Evolutionary conservation across 1,140 invertebrate species (phyloP).

Genomic region (Brachionus sp.): DNA sequence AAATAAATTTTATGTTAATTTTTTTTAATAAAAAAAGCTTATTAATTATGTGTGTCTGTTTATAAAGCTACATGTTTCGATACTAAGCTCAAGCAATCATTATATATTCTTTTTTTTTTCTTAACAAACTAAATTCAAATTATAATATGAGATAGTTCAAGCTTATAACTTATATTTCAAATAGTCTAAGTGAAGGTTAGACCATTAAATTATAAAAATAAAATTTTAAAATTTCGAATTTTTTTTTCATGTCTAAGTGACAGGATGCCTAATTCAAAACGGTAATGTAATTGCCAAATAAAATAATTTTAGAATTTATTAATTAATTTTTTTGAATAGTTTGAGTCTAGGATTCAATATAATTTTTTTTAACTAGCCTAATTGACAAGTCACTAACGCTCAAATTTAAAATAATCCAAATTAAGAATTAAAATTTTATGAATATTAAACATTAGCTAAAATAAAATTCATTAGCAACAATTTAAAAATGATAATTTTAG

Average conservation of each 20-base stretch:
- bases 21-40: background rate
- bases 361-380: background rate
- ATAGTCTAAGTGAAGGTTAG: background rate
- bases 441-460: background rate
- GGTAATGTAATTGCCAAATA: too few relatives aligned
- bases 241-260: too few relatives aligned
- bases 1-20: background rate
- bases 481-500: background rate
- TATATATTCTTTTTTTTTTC: background rate
- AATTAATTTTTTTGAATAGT: too few relatives aligned
- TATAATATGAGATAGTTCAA: background rate
- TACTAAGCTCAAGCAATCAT: background rate
- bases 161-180: background rate
- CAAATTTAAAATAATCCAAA: background rate
- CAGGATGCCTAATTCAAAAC: too few relatives aligned
- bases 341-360: too few relatives aligned
- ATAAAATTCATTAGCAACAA: background rate
- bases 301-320: too few relatives aligned
- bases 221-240: too few relatives aligned
- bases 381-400: background rate
- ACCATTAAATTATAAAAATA: too few relatives aligned
- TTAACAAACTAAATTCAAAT: background rate
- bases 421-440: constrained; percentile 12
- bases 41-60: background rate
- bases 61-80: background rate